Conservation (phyloP, 2,113 vertebrate genomes). For the Phyllopteryx taeniolatus region DNA sequence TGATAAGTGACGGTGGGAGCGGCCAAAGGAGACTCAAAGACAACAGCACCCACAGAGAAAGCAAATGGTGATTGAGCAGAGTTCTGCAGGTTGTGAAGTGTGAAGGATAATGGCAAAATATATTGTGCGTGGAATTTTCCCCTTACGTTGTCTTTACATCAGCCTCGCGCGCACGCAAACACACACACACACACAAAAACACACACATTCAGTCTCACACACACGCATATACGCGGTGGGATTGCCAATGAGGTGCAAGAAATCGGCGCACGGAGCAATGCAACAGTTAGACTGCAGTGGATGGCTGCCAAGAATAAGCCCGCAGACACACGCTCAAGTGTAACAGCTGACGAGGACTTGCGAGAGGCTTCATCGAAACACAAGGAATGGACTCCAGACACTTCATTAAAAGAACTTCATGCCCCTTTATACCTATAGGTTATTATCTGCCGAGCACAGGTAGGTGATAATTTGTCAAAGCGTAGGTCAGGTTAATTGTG, state of each 20-base stretch:
- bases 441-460: neutral
- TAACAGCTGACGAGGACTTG: constrained; percentile 7
- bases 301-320: constrained; percentile 44
- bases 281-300: constrained; percentile 72
- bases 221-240: constrained; percentile 27
- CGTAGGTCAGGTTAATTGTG: neutral
- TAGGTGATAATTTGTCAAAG: neutral
- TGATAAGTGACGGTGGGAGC: neutral
- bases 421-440: neutral
- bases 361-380: neutral
- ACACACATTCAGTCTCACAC: constrained; percentile 25
- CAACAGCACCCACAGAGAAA: constrained; percentile 12
- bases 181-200: constrained; percentile 16
- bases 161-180: constrained; percentile 7
- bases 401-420: neutral
- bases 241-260: constrained; percentile 58
- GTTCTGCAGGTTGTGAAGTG: constrained; percentile 18
- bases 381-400: neutral
- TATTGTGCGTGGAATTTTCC: constrained; percentile 13
- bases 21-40: neutral
- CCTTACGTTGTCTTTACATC: constrained; percentile 23
- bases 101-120: constrained; percentile 35
- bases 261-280: constrained; percentile 68
- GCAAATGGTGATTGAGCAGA: constrained; percentile 18
- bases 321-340: constrained; percentile 24